Evolutionary conservation across 1,140 invertebrate genomes (phyloP).

Genomic region (Spodoptera litura): DNA sequence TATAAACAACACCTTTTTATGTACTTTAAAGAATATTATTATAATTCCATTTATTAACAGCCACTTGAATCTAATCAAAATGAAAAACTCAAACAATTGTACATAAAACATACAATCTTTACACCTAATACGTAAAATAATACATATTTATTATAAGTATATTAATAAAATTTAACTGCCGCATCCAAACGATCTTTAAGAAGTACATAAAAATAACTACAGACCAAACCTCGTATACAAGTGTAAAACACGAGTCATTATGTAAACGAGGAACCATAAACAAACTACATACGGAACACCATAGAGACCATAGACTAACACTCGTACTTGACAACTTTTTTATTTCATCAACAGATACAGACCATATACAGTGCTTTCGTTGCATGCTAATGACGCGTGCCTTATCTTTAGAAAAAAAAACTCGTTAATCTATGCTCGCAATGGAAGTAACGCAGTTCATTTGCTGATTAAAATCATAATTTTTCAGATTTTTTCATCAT

Average conservation of each 20-base stretch:
- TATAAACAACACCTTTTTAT: no score
- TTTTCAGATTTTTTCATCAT: conserved; percentile 20
- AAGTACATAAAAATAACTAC: conserved; percentile 16
- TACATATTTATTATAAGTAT: neutral
- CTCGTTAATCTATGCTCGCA: conserved; percentile 38
- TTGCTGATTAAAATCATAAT: conserved; percentile 23
- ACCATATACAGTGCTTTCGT: conserved; percentile 32
- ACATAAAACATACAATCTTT: neutral
- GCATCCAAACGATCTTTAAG: neutral
- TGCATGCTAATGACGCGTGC: conserved; percentile 37
- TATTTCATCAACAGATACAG: conserved; percentile 29
- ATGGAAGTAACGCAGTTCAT: conserved; percentile 25
- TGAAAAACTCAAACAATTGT: no score
- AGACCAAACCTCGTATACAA: neutral
- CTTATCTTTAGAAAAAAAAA: conserved; percentile 36
- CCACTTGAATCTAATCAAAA: no score
- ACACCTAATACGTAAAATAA: no score
- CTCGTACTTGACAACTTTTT: conserved; percentile 34
- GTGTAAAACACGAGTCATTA: conserved; percentile 8
- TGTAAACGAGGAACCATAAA: conserved; percentile 25
- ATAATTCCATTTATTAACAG: no score
- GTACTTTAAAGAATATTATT: no score
- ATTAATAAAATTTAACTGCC: conserved; percentile 5
- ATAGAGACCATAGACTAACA: conserved; percentile 27
- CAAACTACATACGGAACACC: conserved; percentile 27